Evolutionary conservation across 2,113 vertebrate genomes (phyloP), one percentile per base, ranked within the genome.

Genomic region (Phoenicopterus ruber): DNA sequence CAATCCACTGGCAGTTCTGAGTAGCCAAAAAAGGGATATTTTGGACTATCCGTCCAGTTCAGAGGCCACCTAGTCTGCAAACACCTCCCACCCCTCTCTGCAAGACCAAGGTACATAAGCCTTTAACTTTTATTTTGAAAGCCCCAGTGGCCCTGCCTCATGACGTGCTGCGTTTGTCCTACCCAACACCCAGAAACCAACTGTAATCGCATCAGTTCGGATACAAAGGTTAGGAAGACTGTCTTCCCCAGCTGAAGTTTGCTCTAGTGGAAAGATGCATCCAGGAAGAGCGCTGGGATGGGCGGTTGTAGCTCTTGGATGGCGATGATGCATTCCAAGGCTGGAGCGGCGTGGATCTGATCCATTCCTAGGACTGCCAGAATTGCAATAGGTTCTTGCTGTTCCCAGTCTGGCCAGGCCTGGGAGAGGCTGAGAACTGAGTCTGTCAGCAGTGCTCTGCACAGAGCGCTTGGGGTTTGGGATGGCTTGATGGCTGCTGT

Each of bases 171-270:
- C 0, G 1, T 55, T 78, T 46, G 19, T 54, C 14, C 54, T 13
- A 4, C 1, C 0, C 6, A 31, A 73, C 44, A 42, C 15, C 49
- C 31, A 40, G 49, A 79, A 65, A 21, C 24, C n/a, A 29, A 55
- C 20, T 6, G 11, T 16, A n/a, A 44, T 11, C 0, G 0, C 34
- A 26, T 22, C 4, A 0, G 47, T 73, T 42, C 2, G 5, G 31
- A 17, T 36, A 19, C 28, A n/a, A 18, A 38, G 25, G 16, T 18
- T 29, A 40, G 65, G 32, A 80, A 55, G n/a, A 12, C 8, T 31
- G 17, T 24, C 31, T 40, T 63, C 63, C 67, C 29, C 62, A 49
- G 20, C n/a, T 71, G 61, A 50, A 74, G 32, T 47, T 71, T 61
- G 22, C 55, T 49, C 46, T 16, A 3, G 14, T 20, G 54, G 25